Conservation (phyloP, 92 coral and sea anemone genomes). For the Porites evermanni region DNA sequence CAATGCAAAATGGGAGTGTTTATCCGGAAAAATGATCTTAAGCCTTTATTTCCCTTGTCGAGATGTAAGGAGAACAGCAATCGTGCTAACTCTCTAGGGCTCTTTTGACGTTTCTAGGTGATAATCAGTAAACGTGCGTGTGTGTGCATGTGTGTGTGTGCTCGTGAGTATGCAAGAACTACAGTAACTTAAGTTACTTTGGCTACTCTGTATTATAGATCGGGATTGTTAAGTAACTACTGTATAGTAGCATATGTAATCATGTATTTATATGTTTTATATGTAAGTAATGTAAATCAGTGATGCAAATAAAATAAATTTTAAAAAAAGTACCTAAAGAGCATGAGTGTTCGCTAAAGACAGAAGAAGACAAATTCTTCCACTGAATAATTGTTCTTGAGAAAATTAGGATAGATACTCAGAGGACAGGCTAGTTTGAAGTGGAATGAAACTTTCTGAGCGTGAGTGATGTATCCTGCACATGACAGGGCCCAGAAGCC, state of each 20-base stretch:
- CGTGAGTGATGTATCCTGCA: too few relatives aligned
- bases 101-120: too few relatives aligned
- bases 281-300: background rate
- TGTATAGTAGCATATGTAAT: background rate
- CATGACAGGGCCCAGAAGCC: too few relatives aligned
- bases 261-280: background rate
- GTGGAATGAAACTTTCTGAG: too few relatives aligned
- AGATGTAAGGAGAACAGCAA: background rate
- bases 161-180: background rate
- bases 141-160: conserved; percentile 1
- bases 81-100: too few relatives aligned
- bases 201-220: background rate
- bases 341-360: too few relatives aligned
- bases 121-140: background rate
- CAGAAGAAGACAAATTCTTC: too few relatives aligned
- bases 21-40: background rate
- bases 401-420: too few relatives aligned
- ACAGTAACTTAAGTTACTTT: background rate
- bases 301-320: too few relatives aligned
- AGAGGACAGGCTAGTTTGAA: too few relatives aligned
- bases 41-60: background rate
- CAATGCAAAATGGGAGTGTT: background rate
- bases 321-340: too few relatives aligned
- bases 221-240: background rate
- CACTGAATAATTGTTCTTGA: too few relatives aligned